Evolutionary conservation across 2,113 vertebrate species (phyloP).

Genomic region (Lota lota): DNA sequence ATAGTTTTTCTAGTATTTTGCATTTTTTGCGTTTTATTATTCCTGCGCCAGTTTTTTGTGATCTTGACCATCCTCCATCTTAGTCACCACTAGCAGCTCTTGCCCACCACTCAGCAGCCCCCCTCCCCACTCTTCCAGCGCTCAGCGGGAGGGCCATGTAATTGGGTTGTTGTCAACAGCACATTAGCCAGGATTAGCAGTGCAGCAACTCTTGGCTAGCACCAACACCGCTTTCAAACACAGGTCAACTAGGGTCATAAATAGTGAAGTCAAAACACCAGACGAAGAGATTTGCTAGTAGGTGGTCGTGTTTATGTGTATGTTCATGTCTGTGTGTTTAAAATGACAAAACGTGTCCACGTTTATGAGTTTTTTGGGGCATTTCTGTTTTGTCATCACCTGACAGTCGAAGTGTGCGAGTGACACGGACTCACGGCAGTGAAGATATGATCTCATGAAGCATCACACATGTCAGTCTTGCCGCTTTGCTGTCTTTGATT

Average conservation of each 20-base stretch:
- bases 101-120: constrained; percentile 4
- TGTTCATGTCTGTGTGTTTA: constrained; percentile 5
- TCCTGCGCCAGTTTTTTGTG: not conserved
- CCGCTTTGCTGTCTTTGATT: constrained; percentile 38
- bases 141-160: constrained; percentile 64
- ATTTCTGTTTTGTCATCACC: constrained; percentile 8
- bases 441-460: constrained; percentile 35
- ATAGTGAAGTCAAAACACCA: constrained; percentile 9
- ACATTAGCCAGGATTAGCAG: constrained; percentile 72
- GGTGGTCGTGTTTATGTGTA: constrained; percentile 17
- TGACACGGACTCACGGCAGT: constrained; percentile 16
- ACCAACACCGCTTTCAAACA: constrained; percentile 35
- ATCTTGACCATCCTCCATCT: not conserved
- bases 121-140: constrained; percentile 21
- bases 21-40: not conserved
- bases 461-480: constrained; percentile 27
- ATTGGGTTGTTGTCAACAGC: constrained; percentile 75
- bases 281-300: constrained; percentile 12
- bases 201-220: constrained; percentile 53
- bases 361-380: not conserved
- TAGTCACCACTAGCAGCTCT: not conserved
- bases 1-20: not conserved
- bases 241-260: constrained; percentile 45
- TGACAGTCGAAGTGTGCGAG: constrained; percentile 22
- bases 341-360: not conserved